Evolutionary conservation across 1,140 invertebrate species (phyloP).

Genomic region (Phortica variegata): DNA sequence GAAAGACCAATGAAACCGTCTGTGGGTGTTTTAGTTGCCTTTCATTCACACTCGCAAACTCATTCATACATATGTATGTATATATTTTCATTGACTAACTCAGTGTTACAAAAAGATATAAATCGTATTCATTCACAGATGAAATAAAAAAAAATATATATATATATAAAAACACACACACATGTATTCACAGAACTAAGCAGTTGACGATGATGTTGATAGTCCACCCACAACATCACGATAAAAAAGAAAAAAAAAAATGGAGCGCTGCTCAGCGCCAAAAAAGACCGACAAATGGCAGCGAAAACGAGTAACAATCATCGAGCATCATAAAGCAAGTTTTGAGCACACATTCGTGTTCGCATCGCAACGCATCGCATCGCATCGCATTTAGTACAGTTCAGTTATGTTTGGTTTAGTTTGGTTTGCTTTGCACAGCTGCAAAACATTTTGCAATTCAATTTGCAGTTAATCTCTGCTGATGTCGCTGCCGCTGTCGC

Average conservation of each 20-base stretch:
- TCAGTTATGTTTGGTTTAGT: constrained; percentile 2
- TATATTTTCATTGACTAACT: constrained; percentile 1
- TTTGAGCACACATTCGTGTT: constrained; percentile 1
- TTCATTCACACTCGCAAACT: constrained; percentile 30
- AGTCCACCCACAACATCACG: no score
- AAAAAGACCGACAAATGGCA: no score
- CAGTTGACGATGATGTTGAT: no score
- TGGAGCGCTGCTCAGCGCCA: constrained; percentile 16
- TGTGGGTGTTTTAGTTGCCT: no score
- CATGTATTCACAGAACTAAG: no score
- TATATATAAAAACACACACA: no score
- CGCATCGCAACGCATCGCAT: background rate
- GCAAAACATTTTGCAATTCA: constrained; percentile 46
- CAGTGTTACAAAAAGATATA: constrained; percentile 9
- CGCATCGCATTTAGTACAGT: no score
- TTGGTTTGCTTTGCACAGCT: constrained; percentile 25
- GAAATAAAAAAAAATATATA: no score
- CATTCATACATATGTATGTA: background rate
- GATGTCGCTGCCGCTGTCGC: background rate
- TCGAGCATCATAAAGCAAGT: background rate
- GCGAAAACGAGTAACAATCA: background rate
- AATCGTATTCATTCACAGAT: constrained; percentile 23
- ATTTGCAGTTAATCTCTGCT: constrained; percentile 35
- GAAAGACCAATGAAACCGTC: no score
- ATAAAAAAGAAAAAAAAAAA: no score